Evolutionary conservation across 2,888 invertebrate species (phyloP).

Genomic region (Cephus pulcher): DNA sequence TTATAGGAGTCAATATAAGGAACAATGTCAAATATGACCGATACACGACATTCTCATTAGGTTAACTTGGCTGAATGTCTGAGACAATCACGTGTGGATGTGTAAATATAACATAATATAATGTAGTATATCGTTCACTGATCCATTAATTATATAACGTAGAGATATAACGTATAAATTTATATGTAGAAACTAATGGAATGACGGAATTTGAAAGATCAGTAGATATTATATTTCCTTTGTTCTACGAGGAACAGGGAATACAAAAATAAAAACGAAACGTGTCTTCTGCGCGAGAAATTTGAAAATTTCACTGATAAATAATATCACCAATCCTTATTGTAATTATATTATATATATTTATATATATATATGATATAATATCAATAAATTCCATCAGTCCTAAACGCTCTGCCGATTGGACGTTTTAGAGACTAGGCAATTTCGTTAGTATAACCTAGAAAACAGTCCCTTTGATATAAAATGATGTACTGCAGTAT

Average conservation of each 20-base stretch:
- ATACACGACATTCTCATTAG: neutral
- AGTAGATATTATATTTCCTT: constrained; percentile 3
- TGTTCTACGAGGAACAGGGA: neutral
- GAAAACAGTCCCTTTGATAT: neutral
- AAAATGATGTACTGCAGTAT: constrained; percentile 62
- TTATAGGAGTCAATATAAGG: constrained; percentile 1
- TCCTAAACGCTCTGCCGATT: neutral
- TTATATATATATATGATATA: too few species aligned
- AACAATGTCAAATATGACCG: neutral
- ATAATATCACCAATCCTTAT: neutral
- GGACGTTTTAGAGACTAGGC: neutral
- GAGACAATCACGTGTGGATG: constrained; percentile 33
- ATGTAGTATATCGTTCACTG: neutral
- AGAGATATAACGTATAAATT: neutral
- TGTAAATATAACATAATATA: neutral
- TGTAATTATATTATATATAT: too few species aligned
- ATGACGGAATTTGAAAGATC: constrained; percentile 26
- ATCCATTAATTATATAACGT: constrained; percentile 6
- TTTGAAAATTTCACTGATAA: neutral
- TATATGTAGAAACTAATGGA: constrained; percentile 19
- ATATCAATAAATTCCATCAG: neutral
- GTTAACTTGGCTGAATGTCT: constrained; percentile 17
- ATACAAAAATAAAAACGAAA: neutral
- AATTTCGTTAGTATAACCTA: neutral
- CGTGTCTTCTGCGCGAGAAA: neutral